phyloP scores from a whole-genome alignment of 2,888 invertebrate genomes.

The Lycia hirtaria region DNA sequence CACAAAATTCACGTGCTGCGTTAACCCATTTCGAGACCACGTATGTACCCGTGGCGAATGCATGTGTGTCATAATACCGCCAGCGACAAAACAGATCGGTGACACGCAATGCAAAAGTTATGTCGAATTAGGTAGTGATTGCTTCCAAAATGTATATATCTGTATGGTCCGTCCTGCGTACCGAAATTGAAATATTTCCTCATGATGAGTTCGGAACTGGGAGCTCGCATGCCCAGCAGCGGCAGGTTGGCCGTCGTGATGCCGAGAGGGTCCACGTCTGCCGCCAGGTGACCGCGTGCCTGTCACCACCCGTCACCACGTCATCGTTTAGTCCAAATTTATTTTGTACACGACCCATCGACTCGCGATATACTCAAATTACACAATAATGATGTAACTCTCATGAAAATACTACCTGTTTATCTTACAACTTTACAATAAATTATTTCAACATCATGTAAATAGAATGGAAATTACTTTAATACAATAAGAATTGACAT shows the following conservation, averaged over 20 bases:
- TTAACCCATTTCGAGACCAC: neutral
- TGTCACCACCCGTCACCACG: slow-evolving; percentile 82
- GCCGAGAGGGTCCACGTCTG: slow-evolving; percentile 97
- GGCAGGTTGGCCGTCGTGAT: slow-evolving; percentile 91
- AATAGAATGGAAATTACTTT: too few species aligned
- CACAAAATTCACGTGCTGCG: too few species aligned
- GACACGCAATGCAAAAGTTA: slow-evolving; percentile 65
- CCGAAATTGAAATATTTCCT: slow-evolving; percentile 85
- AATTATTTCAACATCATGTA: too few species aligned
- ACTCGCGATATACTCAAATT: slow-evolving; percentile 29
- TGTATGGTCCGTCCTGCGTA: slow-evolving; percentile 65
- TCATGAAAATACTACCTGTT: too few species aligned
- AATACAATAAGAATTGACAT: too few species aligned
- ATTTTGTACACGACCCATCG: slow-evolving; percentile 55
- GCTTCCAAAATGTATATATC: slow-evolving; percentile 55
- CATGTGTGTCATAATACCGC: slow-evolving; percentile 71
- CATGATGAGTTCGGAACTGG: slow-evolving; percentile 84
- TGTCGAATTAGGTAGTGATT: slow-evolving; percentile 52
- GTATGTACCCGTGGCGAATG: slow-evolving; percentile 37
- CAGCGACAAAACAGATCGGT: slow-evolving; percentile 59
- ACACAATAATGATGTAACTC: too few species aligned
- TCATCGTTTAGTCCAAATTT: slow-evolving; percentile 66
- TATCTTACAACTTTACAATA: too few species aligned
- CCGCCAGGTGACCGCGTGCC: slow-evolving; percentile 97
- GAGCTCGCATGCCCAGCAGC: slow-evolving; percentile 80